Base-by-base conservation (phyloP, 92 coral and sea anemone genomes). In the Heteractis magnifica region DNA sequence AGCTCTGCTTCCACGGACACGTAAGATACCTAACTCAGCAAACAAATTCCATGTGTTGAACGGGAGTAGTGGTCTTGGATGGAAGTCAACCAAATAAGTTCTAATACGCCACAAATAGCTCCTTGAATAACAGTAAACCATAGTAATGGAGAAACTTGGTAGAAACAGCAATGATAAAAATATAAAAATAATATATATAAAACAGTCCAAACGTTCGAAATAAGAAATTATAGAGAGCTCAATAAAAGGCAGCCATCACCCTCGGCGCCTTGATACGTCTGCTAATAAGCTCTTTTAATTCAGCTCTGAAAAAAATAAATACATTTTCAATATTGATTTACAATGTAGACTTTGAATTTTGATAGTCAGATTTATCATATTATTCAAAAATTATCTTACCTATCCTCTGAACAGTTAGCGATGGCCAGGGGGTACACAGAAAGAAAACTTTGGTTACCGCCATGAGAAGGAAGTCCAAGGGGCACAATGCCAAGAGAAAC, bases 261-360 rank as follows among this genome's bases (percentile, higher is more conserved):
- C 65, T 58, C 65, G 65, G 65, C 65, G 18, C 65, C 65, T n/a
- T n/a, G n/a, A n/a, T n/a, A n/a, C n/a, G n/a, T 26, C 34, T 26
- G 1, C 34, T 1, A 34, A 34, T 34, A 34, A 34, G 49, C 44
- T 56, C 15, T 85, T 84, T 84, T 75, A 55, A 72, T 60, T 84
- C 76, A 10, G 49, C 64, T 75, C 58, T 53, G 58, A 53, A 53
- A 53, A 53, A 4, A 34, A 34, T 34, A 53, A 53, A 53, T 53
- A 53, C 58, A 53, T 53, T 53, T 53, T 53, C 58, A 53, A 53
- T 12, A 53, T 53, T 53, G 58, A 53, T 53, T 2, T 53, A 8
- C 1, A 53, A 53, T 2, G 6, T 53, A 53, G 6, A 53, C 58
- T 53, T 53, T 53, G 58, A 53, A 53, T 53, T 53, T 53, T 53